Evolutionary conservation across 2,113 vertebrate species (phyloP).

Genomic region (Dinomys branickii): DNA sequence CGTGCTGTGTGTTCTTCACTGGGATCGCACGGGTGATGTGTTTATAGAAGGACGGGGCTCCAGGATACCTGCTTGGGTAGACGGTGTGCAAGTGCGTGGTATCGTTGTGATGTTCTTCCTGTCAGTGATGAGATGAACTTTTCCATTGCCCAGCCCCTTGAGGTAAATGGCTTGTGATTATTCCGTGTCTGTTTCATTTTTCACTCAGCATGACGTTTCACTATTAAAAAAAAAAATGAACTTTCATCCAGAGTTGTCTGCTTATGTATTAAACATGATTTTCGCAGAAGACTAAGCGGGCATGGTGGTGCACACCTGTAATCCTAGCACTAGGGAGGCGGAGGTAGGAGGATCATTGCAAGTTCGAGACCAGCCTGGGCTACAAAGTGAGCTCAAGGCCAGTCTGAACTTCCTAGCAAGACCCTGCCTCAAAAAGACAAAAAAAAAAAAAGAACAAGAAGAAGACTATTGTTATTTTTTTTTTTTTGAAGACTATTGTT

Average conservation of each 20-base stretch:
- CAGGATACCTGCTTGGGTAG: background rate
- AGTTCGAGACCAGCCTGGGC: no score
- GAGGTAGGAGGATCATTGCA: no score
- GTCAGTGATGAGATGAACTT: slow-evolving; percentile 49
- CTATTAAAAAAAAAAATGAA: slow-evolving; percentile 65
- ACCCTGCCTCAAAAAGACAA: no score
- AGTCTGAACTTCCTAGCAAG: no score
- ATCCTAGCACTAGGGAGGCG: no score
- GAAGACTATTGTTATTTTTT: no score
- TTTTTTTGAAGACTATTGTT: slow-evolving; percentile 56
- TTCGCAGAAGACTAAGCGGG: slow-evolving; percentile 37
- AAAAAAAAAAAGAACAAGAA: no score
- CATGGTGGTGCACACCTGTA: no score
- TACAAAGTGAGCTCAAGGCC: no score
- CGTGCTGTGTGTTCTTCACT: background rate
- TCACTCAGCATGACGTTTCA: slow-evolving; percentile 61
- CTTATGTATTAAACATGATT: slow-evolving; percentile 67
- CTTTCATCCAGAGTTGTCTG: slow-evolving; percentile 51
- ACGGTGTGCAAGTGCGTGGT: background rate
- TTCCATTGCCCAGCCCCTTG: slow-evolving; percentile 7
- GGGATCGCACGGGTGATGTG: background rate
- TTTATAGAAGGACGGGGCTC: background rate
- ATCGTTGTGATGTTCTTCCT: background rate
- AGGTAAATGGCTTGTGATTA: slow-evolving; percentile 56
- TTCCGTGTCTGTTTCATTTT: slow-evolving; percentile 68